Percentiles rank a stretch among this genome's conserved stretches.
Evolutionary conservation across 2,113 vertebrate genomes (phyloP).

Genomic region (Progne subis): DNA sequence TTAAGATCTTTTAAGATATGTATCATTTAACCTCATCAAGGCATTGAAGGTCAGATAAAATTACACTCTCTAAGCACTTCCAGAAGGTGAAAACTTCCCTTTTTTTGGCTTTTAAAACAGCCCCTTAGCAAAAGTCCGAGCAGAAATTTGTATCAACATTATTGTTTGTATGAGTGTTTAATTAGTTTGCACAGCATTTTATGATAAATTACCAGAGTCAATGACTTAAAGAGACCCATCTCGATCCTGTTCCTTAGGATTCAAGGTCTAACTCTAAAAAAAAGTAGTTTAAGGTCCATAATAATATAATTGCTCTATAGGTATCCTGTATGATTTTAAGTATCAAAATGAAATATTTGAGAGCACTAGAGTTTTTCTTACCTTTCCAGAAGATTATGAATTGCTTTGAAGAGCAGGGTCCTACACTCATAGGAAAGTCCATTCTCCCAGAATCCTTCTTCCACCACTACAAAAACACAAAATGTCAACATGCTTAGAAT

Average conservation of each 20-base stretch:
- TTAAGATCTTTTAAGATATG: not conserved
- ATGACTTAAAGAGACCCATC: not conserved
- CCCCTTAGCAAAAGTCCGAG: not conserved
- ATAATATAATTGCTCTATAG: not conserved
- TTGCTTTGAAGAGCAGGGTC: slow-evolving; percentile 98
- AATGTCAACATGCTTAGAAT: not conserved
- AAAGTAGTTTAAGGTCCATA: not conserved
- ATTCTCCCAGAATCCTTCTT: slow-evolving; percentile 97
- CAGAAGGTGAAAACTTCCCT: not conserved
- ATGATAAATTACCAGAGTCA: not conserved
- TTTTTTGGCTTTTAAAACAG: not conserved
- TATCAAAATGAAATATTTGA: not conserved
- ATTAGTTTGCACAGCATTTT: not conserved
- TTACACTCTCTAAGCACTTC: not conserved
- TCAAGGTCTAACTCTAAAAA: not conserved
- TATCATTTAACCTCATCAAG: not conserved
- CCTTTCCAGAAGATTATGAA: slow-evolving; percentile 98
- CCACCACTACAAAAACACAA: slow-evolving; percentile 84
- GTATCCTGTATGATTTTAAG: not conserved
- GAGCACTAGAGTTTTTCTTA: slow-evolving; percentile 67
- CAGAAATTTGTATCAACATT: not conserved
- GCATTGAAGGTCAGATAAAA: not conserved
- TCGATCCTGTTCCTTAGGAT: not conserved
- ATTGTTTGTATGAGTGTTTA: not conserved
- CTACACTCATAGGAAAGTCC: slow-evolving; percentile 97